These are phyloP conservation scores for Tadarida brasiliensis DNA, from an alignment of 2,797 vertebrate species.

Conservation along the genomic window DNA sequence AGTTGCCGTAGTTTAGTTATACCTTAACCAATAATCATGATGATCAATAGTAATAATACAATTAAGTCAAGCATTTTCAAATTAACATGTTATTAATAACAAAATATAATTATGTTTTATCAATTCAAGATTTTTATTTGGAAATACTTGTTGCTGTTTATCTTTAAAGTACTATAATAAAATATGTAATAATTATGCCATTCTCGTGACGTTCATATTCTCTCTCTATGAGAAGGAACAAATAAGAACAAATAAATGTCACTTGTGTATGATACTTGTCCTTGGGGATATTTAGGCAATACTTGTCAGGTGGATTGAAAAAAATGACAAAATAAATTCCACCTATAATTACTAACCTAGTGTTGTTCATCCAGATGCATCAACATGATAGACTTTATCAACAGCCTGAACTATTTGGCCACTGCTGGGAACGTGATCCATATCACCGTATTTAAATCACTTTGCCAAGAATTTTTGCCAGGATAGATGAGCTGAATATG, in stretches of 20 bases:
- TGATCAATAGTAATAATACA: slow-evolving; percentile 6
- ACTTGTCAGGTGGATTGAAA: not conserved
- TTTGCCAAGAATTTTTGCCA: slow-evolving; percentile 11
- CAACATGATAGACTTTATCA: not conserved
- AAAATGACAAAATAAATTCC: not conserved
- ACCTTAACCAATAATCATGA: not conserved
- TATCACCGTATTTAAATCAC: not conserved
- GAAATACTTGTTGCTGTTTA: not conserved
- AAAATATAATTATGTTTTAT: not conserved
- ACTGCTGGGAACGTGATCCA: not conserved
- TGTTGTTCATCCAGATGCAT: not conserved
- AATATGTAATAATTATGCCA: not conserved
- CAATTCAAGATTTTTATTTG: not conserved
- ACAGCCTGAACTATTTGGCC: not conserved
- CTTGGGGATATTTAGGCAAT: not conserved
- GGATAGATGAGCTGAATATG: not conserved
- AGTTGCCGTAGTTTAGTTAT: not conserved
- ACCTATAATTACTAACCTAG: not conserved
- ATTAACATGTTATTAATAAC: slow-evolving; percentile 38
- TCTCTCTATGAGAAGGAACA: not conserved
- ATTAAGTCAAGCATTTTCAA: not conserved
- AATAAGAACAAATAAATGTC: not conserved
- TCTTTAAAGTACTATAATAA: slow-evolving; percentile 19
- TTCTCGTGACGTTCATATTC: not conserved
- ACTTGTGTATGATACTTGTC: not conserved